Conservation (phyloP, 2,888 invertebrate species). For the Esperia sulphurella region DNA sequence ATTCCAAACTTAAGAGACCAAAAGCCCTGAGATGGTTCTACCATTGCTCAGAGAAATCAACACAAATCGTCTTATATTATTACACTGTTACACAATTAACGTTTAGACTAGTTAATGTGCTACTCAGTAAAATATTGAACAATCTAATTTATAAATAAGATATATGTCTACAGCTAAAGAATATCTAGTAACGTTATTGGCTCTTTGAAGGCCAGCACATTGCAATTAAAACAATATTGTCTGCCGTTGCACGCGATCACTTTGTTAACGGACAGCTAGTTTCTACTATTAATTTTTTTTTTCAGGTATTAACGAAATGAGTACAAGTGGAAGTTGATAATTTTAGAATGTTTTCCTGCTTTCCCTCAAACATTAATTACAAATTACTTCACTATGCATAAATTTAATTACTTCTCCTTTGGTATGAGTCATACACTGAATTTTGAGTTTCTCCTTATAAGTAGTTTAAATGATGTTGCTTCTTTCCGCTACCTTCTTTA, state of each 20-base stretch:
- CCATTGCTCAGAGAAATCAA: no score
- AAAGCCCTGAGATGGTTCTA: no score
- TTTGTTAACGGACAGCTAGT: constrained; percentile 1
- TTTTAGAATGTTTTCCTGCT: neutral
- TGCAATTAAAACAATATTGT: constrained; percentile 11
- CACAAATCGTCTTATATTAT: no score
- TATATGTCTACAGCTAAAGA: neutral
- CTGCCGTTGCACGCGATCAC: constrained; percentile 5
- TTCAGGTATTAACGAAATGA: constrained; percentile 3
- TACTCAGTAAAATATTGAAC: neutral
- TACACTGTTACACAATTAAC: no score
- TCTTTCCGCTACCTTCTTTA: no score
- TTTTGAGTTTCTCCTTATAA: no score
- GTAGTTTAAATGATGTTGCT: no score
- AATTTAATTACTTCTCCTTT: no score
- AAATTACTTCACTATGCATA: neutral
- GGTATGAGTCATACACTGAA: no score
- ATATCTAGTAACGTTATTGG: neutral
- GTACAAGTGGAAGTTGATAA: neutral
- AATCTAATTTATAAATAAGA: neutral
- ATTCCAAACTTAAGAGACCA: no score
- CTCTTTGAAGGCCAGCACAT: constrained; percentile 13
- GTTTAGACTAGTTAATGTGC: no score
- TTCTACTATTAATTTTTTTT: constrained; percentile 1
- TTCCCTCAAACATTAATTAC: neutral